Conservation (phyloP, 2,888 invertebrate species). For the Linnaemya vulpina region DNA sequence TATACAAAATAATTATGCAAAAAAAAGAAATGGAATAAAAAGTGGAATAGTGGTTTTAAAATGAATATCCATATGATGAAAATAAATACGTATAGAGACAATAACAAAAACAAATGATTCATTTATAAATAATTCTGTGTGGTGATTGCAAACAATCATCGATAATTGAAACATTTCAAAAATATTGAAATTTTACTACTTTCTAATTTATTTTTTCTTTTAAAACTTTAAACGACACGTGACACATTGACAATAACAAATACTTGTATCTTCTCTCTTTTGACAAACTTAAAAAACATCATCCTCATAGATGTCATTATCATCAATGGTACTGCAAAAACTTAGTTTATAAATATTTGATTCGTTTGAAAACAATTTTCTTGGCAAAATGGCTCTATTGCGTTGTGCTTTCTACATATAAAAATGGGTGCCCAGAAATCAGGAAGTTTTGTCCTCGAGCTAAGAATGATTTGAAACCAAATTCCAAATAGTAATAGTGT, state of each 20-base stretch:
- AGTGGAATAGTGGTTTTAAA: conserved; percentile 49
- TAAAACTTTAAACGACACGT: conserved; percentile 42
- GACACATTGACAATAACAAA: conserved; percentile 34
- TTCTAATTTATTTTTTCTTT: not conserved
- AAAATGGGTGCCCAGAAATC: not conserved
- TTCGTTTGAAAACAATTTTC: conserved; percentile 38
- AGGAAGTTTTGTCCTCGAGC: too few species aligned
- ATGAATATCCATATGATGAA: conserved; percentile 32
- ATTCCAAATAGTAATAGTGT: too few species aligned
- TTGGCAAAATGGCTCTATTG: conserved; percentile 44
- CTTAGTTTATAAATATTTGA: conserved; percentile 50
- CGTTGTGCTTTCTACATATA: conserved; percentile 33
- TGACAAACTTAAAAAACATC: conserved; percentile 30
- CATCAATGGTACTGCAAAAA: conserved; percentile 9
- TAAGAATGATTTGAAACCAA: too few species aligned
- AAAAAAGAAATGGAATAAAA: conserved; percentile 31
- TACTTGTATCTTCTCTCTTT: not conserved
- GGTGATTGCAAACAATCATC: conserved; percentile 39
- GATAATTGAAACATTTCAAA: conserved; percentile 18
- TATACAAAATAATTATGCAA: conserved; percentile 50
- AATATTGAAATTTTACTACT: conserved; percentile 30
- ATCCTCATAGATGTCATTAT: conserved; percentile 28
- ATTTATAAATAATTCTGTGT: conserved; percentile 31
- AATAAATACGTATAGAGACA: conserved; percentile 2
- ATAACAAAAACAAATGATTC: conserved; percentile 51